Conservation (phyloP, 2,113 vertebrate species). For the Cottus gobio region DNA sequence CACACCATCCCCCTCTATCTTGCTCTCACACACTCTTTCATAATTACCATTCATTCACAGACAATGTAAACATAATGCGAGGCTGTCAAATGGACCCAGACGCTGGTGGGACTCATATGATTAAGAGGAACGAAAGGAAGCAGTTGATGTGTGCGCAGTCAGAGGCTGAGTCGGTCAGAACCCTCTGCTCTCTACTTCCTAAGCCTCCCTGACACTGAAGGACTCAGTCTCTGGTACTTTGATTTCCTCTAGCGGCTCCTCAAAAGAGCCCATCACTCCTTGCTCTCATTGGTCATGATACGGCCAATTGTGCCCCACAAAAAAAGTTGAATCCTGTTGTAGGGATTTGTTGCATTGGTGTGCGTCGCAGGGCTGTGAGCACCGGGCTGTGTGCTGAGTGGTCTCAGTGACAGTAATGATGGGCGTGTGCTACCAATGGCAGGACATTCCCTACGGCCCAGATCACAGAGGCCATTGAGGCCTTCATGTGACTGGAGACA, state of each 20-base stretch:
- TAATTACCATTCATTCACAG: no score
- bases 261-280: constrained; percentile 12
- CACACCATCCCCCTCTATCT: no score
- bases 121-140: no score
- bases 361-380: neutral
- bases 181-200: no score
- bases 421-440: neutral
- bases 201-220: no score
- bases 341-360: constrained; percentile 2
- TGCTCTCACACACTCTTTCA: no score
- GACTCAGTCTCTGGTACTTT: constrained; percentile 16
- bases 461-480: neutral
- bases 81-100: constrained; percentile 31
- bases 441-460: neutral
- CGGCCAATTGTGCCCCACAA: neutral
- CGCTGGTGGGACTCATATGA: no score
- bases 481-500: constrained; percentile 8
- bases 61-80: constrained; percentile 48
- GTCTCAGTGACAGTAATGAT: neutral
- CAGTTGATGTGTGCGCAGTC: no score
- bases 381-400: neutral
- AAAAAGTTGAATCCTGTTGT: neutral
- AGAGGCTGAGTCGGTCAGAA: no score
- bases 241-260: constrained; percentile 12
- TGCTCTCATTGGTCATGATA: constrained; percentile 16